Conservation (phyloP, 2,113 vertebrate genomes). For the Triplophysa dalaica region DNA sequence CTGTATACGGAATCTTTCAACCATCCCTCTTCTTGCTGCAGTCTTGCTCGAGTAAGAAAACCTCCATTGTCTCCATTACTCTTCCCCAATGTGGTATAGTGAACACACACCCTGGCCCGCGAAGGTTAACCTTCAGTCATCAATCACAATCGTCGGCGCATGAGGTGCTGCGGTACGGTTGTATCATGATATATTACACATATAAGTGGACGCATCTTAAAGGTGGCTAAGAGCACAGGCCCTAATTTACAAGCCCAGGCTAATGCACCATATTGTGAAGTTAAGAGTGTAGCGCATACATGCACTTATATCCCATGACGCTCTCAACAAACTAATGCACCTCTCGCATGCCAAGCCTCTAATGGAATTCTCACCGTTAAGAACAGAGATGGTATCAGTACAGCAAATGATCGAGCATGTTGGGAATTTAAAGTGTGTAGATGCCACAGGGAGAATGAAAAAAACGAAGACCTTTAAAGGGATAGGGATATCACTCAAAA, state of each 20-base stretch:
- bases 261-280: constrained; percentile 38
- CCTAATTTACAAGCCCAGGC: constrained; percentile 43
- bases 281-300: constrained; percentile 22
- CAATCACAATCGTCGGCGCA: constrained; percentile 60
- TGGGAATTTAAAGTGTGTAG: background rate
- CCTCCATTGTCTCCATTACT: constrained; percentile 24
- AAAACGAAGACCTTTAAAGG: background rate
- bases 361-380: constrained; percentile 26
- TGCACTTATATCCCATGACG: constrained; percentile 25
- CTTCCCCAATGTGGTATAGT: constrained; percentile 40
- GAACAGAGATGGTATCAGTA: background rate
- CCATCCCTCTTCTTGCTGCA: background rate
- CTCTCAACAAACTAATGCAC: constrained; percentile 8
- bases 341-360: constrained; percentile 14
- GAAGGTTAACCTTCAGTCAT: constrained; percentile 60
- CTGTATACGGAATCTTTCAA: background rate
- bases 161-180: constrained; percentile 49
- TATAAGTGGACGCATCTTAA: constrained; percentile 45
- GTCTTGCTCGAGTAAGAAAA: constrained; percentile 21
- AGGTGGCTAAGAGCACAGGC: constrained; percentile 36
- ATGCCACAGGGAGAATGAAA: background rate
- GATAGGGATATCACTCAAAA: too few species aligned
- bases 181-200: constrained; percentile 45
- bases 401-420: background rate
- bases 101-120: constrained; percentile 39